phyloP scores from a whole-genome alignment of 2,797 vertebrate species.

The Pygocentrus nattereri region DNA sequence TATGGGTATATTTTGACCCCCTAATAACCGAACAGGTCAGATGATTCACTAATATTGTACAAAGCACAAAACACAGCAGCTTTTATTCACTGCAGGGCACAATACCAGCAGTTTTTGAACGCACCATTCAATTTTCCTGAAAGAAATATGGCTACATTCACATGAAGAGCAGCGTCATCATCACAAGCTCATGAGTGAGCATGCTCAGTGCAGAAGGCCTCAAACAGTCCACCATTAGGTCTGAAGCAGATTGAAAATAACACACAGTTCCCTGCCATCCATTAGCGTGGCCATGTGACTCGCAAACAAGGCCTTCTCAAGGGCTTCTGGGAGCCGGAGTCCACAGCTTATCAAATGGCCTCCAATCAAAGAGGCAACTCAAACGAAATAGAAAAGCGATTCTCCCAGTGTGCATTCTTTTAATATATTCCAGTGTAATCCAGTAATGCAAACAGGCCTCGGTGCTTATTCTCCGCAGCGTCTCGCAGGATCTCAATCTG shows the following conservation, averaged over 20 bases:
- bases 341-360: background rate
- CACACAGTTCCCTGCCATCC: background rate
- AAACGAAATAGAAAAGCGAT: background rate
- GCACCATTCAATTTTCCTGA: no score
- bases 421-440: slow-evolving; percentile 10
- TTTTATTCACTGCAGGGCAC: no score
- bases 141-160: no score
- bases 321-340: slow-evolving; percentile 7
- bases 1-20: no score
- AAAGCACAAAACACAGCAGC: no score
- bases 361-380: background rate
- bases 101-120: no score
- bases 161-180: no score
- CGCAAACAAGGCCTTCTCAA: background rate
- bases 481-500: background rate
- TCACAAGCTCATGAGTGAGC: background rate
- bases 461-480: background rate
- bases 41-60: no score
- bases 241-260: background rate
- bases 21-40: no score
- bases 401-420: background rate
- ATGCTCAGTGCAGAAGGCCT: background rate
- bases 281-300: slow-evolving; percentile 16
- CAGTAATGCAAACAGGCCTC: background rate
- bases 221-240: no score